A percentile compares a stretch with the other conserved stretches of the same genome.
Conservation (phyloP, 2,888 invertebrate species). For the Hirtodrosophila confusa region DNA sequence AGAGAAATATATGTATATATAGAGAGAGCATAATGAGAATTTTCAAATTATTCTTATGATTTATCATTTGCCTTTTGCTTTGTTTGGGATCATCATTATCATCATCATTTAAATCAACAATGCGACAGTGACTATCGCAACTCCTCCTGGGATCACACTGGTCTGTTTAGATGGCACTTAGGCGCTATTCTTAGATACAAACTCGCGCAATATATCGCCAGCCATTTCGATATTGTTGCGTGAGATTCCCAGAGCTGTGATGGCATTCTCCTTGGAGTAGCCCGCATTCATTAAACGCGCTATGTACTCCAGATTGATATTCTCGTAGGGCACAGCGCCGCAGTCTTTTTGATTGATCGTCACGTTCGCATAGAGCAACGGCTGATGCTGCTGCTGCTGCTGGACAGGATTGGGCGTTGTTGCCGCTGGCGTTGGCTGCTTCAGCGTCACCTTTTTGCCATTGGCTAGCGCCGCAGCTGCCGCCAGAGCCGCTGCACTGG, state of each 20-base stretch:
- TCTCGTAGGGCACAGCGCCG: slow-evolving; percentile 89
- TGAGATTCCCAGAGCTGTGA: slow-evolving; percentile 95
- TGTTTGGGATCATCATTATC: slow-evolving; percentile 29
- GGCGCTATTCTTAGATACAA: slow-evolving; percentile 88
- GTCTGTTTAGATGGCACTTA: slow-evolving; percentile 46
- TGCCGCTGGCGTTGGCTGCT: slow-evolving; percentile 41
- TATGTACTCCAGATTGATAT: slow-evolving; percentile 95
- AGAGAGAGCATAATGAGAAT: slow-evolving; percentile 38
- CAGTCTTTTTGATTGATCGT: slow-evolving; percentile 85
- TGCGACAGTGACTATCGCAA: slow-evolving; percentile 8
- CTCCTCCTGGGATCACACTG: slow-evolving; percentile 42
- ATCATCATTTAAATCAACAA: slow-evolving; percentile 17
- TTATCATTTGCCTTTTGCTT: slow-evolving; percentile 50
- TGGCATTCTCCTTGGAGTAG: slow-evolving; percentile 95
- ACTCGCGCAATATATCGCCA: slow-evolving; percentile 96
- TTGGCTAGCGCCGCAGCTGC: slow-evolving; percentile 56
- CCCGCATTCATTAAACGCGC: slow-evolving; percentile 94
- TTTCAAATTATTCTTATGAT: slow-evolving; percentile 48
- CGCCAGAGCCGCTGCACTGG: slow-evolving; percentile 63
- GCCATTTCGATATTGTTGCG: slow-evolving; percentile 98
- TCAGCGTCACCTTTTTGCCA: slow-evolving; percentile 47
- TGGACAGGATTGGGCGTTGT: slow-evolving; percentile 33
- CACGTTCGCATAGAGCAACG: slow-evolving; percentile 84
- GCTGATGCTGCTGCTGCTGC: slow-evolving; percentile 73
- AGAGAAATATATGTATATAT: background rate